phyloP scores from a whole-genome alignment of 2,797 vertebrate species.

The Pseudotriccus pelzelni region DNA sequence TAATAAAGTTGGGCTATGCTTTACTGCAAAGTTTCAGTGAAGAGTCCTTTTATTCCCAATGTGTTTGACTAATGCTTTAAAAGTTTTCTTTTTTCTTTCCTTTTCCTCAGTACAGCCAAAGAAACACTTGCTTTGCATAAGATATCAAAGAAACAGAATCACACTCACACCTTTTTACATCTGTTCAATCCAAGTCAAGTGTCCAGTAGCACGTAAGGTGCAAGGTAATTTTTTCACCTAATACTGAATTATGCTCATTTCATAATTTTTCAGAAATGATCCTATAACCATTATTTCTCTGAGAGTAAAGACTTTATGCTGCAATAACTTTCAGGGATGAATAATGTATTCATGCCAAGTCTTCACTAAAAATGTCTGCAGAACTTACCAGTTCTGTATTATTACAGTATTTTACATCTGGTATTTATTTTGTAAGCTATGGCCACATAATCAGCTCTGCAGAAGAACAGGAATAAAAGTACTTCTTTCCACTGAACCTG shows the following conservation, averaged over 20 bases:
- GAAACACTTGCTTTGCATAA: background rate
- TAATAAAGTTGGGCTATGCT: background rate
- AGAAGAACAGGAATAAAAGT: background rate
- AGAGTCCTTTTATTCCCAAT: background rate
- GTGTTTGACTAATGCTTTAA: background rate
- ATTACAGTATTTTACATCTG: background rate
- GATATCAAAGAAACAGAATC: background rate
- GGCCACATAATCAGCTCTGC: background rate
- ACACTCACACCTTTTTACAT: background rate
- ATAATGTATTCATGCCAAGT: background rate
- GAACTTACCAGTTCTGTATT: background rate
- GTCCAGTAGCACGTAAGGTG: background rate
- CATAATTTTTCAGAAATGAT: background rate
- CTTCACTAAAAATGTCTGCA: slow-evolving; percentile 1
- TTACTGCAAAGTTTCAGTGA: background rate
- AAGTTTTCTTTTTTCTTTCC: background rate
- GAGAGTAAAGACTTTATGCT: slow-evolving; percentile 18
- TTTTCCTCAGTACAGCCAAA: background rate
- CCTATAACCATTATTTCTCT: slow-evolving; percentile 8
- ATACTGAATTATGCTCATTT: background rate
- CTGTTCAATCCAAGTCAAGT: background rate
- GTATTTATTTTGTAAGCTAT: background rate
- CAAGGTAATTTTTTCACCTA: background rate
- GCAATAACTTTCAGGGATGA: slow-evolving; percentile 7
- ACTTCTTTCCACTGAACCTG: background rate